Percentiles rank a stretch among this genome's conserved stretches.
phyloP scores from a whole-genome alignment of 2,797 vertebrate genomes.

The Phoeniculus purpureus region DNA sequence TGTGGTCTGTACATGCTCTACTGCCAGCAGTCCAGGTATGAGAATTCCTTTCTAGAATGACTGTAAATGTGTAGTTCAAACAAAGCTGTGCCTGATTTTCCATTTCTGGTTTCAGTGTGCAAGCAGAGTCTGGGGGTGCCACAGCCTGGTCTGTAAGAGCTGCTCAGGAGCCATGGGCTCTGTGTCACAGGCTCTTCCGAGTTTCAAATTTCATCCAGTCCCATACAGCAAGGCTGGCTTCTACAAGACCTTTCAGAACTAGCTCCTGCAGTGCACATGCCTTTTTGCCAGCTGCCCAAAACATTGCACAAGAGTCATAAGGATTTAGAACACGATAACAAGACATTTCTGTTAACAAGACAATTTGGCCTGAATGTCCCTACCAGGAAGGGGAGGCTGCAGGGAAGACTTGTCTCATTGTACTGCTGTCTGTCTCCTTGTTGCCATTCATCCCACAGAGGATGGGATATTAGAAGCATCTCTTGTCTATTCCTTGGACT shows the following conservation, averaged over 20 bases:
- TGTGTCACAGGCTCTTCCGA: neutral
- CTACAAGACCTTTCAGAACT: neutral
- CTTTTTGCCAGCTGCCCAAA: neutral
- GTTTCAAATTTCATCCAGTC: neutral
- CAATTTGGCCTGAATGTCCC: neutral
- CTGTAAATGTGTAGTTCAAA: neutral
- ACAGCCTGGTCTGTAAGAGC: neutral
- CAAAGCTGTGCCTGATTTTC: neutral
- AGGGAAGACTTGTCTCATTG: neutral
- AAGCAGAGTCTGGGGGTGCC: neutral
- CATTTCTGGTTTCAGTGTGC: neutral
- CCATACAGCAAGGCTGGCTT: neutral
- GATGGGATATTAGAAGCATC: neutral
- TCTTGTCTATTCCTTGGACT: neutral
- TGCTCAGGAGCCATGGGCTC: neutral
- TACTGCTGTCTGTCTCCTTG: neutral
- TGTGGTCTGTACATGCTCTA: neutral
- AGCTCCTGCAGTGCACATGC: neutral
- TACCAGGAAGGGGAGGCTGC: neutral
- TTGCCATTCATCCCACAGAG: neutral
- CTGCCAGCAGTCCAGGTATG: neutral
- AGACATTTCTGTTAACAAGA: neutral
- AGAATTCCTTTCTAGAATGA: conserved; percentile 7
- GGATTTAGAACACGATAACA: neutral
- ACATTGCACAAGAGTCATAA: neutral